phyloP scores from a whole-genome alignment of 2,888 invertebrate species.

The Xylophagus ater region DNA sequence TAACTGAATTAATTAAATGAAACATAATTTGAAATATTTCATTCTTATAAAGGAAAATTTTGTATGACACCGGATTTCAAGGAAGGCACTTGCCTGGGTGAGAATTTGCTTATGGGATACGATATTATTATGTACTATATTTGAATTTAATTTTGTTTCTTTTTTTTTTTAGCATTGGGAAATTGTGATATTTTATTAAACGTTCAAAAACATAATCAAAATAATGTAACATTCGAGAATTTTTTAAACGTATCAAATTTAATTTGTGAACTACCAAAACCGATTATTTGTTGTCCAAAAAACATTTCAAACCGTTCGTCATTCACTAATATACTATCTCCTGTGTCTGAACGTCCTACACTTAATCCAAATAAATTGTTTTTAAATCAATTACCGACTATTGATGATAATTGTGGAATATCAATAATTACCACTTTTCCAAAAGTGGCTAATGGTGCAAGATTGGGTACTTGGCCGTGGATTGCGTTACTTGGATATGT shows the following conservation, averaged over 20 bases:
- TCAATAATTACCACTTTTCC: neutral
- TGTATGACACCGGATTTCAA: too few species aligned
- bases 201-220: conserved; percentile 22
- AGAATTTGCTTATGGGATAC: too few species aligned
- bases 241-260: conserved; percentile 28
- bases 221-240: conserved; percentile 24
- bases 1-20: too few species aligned
- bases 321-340: conserved; percentile 1
- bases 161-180: conserved; percentile 21
- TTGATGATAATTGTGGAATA: conserved; percentile 49
- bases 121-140: too few species aligned
- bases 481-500: conserved; percentile 61
- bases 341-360: neutral
- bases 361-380: neutral
- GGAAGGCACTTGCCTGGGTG: too few species aligned
- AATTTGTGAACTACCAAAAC: conserved; percentile 24
- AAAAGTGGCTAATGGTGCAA: conserved; percentile 60
- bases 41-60: too few species aligned
- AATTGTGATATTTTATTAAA: conserved; percentile 23
- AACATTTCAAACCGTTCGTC: too few species aligned
- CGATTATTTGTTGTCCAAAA: conserved; percentile 30
- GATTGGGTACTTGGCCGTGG: conserved; percentile 70
- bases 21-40: too few species aligned
- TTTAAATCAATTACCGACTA: conserved; percentile 18
- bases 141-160: too few species aligned